Evolutionary conservation across 2,888 invertebrate species (phyloP).

Genomic region (Agrochola litura): DNA sequence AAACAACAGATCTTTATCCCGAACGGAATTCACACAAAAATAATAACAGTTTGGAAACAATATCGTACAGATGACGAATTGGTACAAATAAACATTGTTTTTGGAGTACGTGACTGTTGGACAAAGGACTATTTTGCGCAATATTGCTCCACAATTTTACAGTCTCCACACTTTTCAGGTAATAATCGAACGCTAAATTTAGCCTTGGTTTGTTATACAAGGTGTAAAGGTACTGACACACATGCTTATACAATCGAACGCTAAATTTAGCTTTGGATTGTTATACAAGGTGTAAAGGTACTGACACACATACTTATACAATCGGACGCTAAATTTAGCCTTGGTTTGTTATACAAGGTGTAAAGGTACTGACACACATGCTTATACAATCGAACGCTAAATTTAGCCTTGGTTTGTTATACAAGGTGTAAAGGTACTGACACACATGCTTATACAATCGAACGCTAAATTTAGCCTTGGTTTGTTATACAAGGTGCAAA

Average conservation of each 20-base stretch:
- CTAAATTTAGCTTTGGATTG: neutral
- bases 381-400: neutral
- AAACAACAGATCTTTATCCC: conserved; percentile 55
- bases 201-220: neutral
- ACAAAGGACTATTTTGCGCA: conserved; percentile 38
- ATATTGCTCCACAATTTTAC: conserved; percentile 5
- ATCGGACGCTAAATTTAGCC: neutral
- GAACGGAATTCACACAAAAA: conserved; percentile 42
- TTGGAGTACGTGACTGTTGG: conserved; percentile 42
- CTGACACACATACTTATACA: too few relatives aligned
- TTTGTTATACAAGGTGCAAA: too few relatives aligned
- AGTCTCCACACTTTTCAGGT: neutral
- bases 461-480: too few relatives aligned
- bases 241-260: too few relatives aligned
- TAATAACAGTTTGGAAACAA: conserved; percentile 56
- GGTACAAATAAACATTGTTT: conserved; percentile 48
- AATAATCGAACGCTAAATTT: neutral
- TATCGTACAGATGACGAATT: conserved; percentile 52
- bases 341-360: neutral
- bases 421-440: too few relatives aligned
- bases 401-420: neutral
- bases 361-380: too few relatives aligned
- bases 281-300: too few relatives aligned
- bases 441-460: too few relatives aligned
- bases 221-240: too few relatives aligned